These are phyloP conservation scores for Hexactinellida sp. DNA, from an alignment of 37 sponge, comb jelly and placozoan genomes.

Conservation along the genomic window DNA sequence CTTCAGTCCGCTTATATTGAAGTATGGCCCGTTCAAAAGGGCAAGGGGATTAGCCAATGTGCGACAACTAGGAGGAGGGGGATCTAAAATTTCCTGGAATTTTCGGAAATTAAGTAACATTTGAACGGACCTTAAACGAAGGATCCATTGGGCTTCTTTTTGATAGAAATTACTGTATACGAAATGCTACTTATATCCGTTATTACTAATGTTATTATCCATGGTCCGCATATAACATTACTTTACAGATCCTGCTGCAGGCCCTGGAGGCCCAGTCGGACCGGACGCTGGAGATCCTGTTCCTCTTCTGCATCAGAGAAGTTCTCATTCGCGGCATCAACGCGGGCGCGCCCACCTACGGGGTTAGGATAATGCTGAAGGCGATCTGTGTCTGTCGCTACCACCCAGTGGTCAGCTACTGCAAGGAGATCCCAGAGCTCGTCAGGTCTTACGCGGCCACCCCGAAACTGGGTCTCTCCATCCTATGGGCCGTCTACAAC, in stretches of 20 bases:
- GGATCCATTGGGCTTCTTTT: too few relatives aligned
- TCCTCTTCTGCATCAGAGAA: background rate
- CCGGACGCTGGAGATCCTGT: background rate
- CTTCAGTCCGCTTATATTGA: background rate
- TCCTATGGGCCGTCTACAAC: background rate
- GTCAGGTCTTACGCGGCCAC: background rate
- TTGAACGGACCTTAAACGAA: too few relatives aligned
- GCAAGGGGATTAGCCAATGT: too few relatives aligned
- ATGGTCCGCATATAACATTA: background rate
- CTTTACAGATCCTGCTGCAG: background rate
- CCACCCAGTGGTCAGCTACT: background rate
- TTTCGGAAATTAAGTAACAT: too few relatives aligned
- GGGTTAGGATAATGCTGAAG: background rate
- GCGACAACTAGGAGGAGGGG: too few relatives aligned
- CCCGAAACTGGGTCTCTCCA: background rate
- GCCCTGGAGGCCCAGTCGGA: background rate
- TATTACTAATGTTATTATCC: too few relatives aligned
- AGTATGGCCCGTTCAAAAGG: too few relatives aligned
- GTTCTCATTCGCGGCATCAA: background rate
- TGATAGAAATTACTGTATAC: too few relatives aligned
- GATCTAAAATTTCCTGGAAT: too few relatives aligned
- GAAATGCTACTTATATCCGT: too few relatives aligned
- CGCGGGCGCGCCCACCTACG: background rate
- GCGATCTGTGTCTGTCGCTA: background rate
- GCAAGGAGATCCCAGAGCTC: background rate